Base-by-base conservation (phyloP, 1,140 invertebrate species). In the Diachasma alloeum region DNA sequence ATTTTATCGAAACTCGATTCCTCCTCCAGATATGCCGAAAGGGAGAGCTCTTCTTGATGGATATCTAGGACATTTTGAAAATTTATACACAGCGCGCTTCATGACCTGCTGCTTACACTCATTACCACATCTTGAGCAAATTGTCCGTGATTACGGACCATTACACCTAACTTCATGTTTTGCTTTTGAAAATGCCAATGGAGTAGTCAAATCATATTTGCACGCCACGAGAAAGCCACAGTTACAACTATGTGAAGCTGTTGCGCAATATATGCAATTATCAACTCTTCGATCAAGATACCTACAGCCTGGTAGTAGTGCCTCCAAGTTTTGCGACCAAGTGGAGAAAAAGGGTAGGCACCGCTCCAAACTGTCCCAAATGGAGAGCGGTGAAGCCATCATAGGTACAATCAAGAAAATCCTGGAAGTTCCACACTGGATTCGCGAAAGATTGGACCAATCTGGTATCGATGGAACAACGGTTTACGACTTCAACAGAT, bases 121-220 rank as follows among this genome's bases (percentile, higher is more conserved):
- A 5, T 67, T 67, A 67, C 42, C 78, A 9, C 79, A 80, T 31
- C 53, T 80, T 26, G 11, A 73, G 13, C 9, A n/a, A 8, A n/a
- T 66, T 42, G 75, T 72, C 6, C 74, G 36, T 1, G 39, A 46
- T 8, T 72, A 74, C 37, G 75, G 78, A 46, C 72, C 78, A 36
- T 59, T 77, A 13, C 76, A 53, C 56, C 42, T 74, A n/a, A 74
- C 72, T 1, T 79, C 78, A 10, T 78, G 74, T 69, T 80, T 78
- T 26, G 8, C 69, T 5, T 80, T 73, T 44, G 69, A 80, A 66
- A 78, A 80, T 53, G 10, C 72, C 15, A 77, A 80, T 63, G 76
- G 76, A 0, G 48, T 77, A 13, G 24, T 80, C 17, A 77, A 74
- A 66, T 74, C 22, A 10, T 70, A 68, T 10, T 13, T 69, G 8